These are phyloP conservation scores for Toxotes lorentzi DNA, from an alignment of 2,797 vertebrate genomes.

Conservation along the genomic window DNA sequence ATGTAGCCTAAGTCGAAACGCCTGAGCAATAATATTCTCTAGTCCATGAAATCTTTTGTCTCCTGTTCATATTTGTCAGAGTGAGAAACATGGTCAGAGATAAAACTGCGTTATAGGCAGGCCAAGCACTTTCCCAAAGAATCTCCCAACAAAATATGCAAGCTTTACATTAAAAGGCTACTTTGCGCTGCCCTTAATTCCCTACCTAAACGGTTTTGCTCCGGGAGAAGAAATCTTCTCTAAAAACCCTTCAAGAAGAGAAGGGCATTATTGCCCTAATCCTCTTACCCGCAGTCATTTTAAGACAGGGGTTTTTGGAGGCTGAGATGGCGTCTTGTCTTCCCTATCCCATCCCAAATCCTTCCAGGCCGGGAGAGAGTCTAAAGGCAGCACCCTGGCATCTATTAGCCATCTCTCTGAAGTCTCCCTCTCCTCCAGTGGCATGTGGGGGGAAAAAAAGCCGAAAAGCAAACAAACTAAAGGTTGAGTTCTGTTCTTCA, in stretches of 20 bases:
- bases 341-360: conserved; percentile 91
- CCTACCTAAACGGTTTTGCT: conserved; percentile 99
- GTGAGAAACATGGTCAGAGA: conserved; percentile 74
- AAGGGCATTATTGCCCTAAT: conserved; percentile 99
- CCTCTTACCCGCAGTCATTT: conserved; percentile 98
- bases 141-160: conserved; percentile 89
- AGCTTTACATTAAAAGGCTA: conserved; percentile 95
- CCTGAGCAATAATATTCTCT: conserved; percentile 32
- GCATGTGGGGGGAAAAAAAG: conserved; percentile 81
- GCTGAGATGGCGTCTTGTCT: conserved; percentile 94
- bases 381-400: conserved; percentile 89
- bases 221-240: conserved; percentile 99
- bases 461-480: conserved; percentile 90
- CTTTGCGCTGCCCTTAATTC: conserved; percentile 97
- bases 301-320: conserved; percentile 93
- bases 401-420: conserved; percentile 87
- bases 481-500: conserved; percentile 69
- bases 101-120: conserved; percentile 74
- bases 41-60: conserved; percentile 56
- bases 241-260: conserved; percentile 95
- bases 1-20: conserved; percentile 1
- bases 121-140: conserved; percentile 77
- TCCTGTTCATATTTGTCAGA: conserved; percentile 60
- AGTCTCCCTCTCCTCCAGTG: conserved; percentile 80
- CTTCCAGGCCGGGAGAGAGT: conserved; percentile 89